Base-by-base conservation (phyloP, 2,888 invertebrate species). In the Ophraella communa region DNA sequence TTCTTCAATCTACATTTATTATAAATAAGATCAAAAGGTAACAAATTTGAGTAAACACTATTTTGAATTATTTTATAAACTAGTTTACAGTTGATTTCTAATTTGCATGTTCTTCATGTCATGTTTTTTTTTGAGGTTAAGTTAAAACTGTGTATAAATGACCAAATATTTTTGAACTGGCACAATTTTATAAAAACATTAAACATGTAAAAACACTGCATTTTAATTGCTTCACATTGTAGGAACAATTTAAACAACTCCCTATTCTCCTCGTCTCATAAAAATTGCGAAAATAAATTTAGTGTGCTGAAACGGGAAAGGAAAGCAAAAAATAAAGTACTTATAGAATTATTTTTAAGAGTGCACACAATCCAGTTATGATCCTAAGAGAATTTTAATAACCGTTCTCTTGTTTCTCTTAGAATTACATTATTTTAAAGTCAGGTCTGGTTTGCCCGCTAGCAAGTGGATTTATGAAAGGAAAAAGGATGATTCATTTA, bases 381-480 rank as follows among this genome's bases (percentile, higher is more conserved):
- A 55, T 55, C 55, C 42, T 23, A 14, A 14, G 47, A 23, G 57
- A 58, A 58, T 58, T 58, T 58, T 58, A 58, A 58, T 49, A 58
- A 55, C 39, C 24, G 42, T 39, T 42, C 39, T 42, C 35, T 42
- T 57, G 57, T 45, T 49, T 30, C 57, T 33, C 21, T 33, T 58
- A 23, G 47, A 33, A 58, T 58, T 58, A 58, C 57, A 58, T 49
- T 49, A 44, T 27, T 58, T 58, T 55, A 20, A 23, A 45, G 45
- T 21, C 45, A 45, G 21, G 45, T 21, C 21, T 45, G 45, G 45
- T 23, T 45, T 23, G 10, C 20, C 45, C 5, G 11, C 5, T 4
- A 39, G 39, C 14, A 39, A 39, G 39, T 39, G 4, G 17, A 14
- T 39, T 39, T 39, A 14, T 39, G 14, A 39, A 39, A 39, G 39